Evolutionary conservation across 2,888 invertebrate species (phyloP), one percentile per base, ranked within the genome.

Genomic region (Diarsia brunnea): DNA sequence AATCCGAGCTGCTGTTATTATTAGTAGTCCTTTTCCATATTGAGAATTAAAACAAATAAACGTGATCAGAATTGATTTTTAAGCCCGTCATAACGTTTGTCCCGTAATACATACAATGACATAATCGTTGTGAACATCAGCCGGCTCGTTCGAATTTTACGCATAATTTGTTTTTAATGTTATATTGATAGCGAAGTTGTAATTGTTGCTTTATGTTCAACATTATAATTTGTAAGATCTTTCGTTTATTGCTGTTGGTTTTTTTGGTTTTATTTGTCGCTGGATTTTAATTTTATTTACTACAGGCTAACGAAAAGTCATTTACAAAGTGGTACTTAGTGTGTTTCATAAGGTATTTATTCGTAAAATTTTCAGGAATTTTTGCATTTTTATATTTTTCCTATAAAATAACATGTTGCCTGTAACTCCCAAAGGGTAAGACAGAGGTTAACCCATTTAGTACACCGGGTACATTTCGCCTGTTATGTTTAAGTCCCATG

Each of bases 161-260:
- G 78, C 73, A 72, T 84, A 84, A 86, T 87, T 84, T 78, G n/a
- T 79, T 85, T 87, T 85, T 86, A 81, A 87, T 84, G 81, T 79
- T 51, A 14, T 47, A 77, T 80, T 80, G 75, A 83, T 80, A 75
- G 81, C 74, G 64, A 83, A 74, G 63, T 51, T 78, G 72, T 87
- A 80, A 85, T 81, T 71, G 11, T 38, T 49, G 49, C 14, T 73
- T 78, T 31, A 70, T 72, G 63, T 68, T 58, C 14, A 45, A 31
- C 69, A 81, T 81, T 60, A 73, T 67, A 83, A 84, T 83, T 83
- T 73, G 81, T 69, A 47, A 24, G 10, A 60, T 79, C 8, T 63
- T 69, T 31, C 3, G 69, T 79, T 73, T 79, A 63, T 63, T 70
- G 49, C 24, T 67, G 47, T 31, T 14, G 12, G 12, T 14, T 43